phyloP scores from a whole-genome alignment of 1,140 invertebrate genomes.

The Portunus trituberculatus region DNA sequence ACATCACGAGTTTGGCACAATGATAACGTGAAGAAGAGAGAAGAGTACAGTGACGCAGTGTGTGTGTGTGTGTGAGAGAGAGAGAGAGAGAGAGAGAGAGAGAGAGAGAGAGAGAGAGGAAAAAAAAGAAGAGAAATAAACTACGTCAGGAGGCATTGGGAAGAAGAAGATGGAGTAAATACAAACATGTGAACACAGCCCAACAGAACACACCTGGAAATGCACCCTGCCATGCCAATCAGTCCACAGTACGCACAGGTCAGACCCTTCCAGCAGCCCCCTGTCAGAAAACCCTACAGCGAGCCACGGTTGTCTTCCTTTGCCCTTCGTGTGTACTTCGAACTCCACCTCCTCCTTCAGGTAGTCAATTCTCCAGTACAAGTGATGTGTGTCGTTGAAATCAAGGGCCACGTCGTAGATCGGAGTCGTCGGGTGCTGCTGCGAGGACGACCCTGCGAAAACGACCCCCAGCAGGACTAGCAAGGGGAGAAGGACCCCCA shows the following conservation, averaged over 20 bases:
- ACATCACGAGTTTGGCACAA: too few species aligned
- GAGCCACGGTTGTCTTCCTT: conserved; percentile 84
- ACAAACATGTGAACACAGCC: too few species aligned
- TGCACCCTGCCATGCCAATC: conserved; percentile 85
- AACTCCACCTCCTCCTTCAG: conserved; percentile 40
- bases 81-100: too few species aligned
- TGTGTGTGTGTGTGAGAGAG: too few species aligned
- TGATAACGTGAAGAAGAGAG: too few species aligned
- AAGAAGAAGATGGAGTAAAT: too few species aligned
- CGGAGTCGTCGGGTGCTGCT: neutral
- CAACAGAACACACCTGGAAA: conserved; percentile 84
- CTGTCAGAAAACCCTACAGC: conserved; percentile 96
- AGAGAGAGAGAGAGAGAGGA: too few species aligned
- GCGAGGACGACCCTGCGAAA: neutral
- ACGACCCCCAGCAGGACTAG: conserved; percentile 23
- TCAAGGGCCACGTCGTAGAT: conserved; percentile 65
- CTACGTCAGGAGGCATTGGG: too few species aligned
- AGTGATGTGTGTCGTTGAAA: conserved; percentile 65
- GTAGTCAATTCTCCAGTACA: conserved; percentile 64
- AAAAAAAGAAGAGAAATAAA: too few species aligned
- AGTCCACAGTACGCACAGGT: conserved; percentile 92
- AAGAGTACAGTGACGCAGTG: too few species aligned
- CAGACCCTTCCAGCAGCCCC: conserved; percentile 88
- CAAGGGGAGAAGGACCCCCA: neutral
- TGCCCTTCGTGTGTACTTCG: conserved; percentile 64